Conservation (phyloP, 2,797 vertebrate species). For the Serranus cabrilla region DNA sequence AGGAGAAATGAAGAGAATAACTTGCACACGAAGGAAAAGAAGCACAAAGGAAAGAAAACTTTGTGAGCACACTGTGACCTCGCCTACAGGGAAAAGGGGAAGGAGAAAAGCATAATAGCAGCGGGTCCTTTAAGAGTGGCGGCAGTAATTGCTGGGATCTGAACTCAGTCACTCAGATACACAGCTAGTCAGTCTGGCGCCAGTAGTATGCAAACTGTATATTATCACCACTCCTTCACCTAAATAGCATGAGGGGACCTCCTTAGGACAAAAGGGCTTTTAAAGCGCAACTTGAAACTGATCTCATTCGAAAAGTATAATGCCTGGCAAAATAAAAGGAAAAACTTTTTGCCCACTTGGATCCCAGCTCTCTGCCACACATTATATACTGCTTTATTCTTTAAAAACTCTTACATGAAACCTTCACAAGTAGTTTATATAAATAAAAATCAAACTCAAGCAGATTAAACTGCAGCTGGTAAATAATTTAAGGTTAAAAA, state of each 20-base stretch:
- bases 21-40: conserved; percentile 67
- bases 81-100: conserved; percentile 79
- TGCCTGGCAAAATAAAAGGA: conserved; percentile 87
- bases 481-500: neutral
- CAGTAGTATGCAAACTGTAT: conserved; percentile 96
- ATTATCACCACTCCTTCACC: conserved; percentile 98
- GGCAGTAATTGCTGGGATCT: conserved; percentile 96
- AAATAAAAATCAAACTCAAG: conserved; percentile 8
- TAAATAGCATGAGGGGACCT: conserved; percentile 92
- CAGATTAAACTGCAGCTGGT: neutral
- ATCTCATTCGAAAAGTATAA: conserved; percentile 92
- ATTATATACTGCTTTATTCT: conserved; percentile 56
- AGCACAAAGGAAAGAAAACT: conserved; percentile 74
- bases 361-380: conserved; percentile 68
- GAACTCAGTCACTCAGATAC: conserved; percentile 94
- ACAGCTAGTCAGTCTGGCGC: conserved; percentile 96
- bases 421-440: neutral
- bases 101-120: conserved; percentile 82
- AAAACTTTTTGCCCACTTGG: conserved; percentile 80
- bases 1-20: conserved; percentile 54
- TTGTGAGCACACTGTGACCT: conserved; percentile 78
- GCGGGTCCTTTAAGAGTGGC: conserved; percentile 95
- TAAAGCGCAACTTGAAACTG: conserved; percentile 91
- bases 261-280: conserved; percentile 87
- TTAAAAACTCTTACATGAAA: conserved; percentile 23